A percentile compares a stretch with the other conserved stretches of the same genome.
Evolutionary conservation across 2,797 vertebrate species (phyloP).

Genomic region (Dermochelys coriacea): DNA sequence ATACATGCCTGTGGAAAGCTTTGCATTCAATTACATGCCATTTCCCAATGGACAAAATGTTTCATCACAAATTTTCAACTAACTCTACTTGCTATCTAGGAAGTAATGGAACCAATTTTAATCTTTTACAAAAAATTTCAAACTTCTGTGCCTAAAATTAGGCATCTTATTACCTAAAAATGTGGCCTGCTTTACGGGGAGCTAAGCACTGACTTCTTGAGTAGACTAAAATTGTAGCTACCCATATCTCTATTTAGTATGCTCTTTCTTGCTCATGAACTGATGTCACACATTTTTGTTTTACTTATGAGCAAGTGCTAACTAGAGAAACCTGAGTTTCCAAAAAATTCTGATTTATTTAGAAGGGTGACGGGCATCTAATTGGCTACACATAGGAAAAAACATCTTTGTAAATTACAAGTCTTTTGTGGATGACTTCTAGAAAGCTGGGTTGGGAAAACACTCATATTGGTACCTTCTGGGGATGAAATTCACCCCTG

Average conservation of each 20-base stretch:
- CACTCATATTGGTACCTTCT: background rate
- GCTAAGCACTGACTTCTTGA: background rate
- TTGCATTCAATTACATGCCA: no score
- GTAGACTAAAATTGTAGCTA: background rate
- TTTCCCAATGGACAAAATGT: background rate
- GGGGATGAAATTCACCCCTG: background rate
- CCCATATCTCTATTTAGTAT: background rate
- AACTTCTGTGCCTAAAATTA: background rate
- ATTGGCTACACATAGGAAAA: background rate
- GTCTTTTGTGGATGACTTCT: background rate
- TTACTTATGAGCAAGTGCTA: background rate
- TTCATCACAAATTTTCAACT: background rate
- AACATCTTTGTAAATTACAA: background rate
- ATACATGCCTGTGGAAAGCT: no score
- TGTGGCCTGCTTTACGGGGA: background rate
- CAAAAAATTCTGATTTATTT: conserved; percentile 21
- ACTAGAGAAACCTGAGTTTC: background rate
- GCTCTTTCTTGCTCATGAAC: background rate
- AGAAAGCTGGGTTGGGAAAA: conserved; percentile 28
- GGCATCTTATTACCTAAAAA: background rate
- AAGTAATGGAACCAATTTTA: background rate
- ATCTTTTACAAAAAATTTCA: background rate
- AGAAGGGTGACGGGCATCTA: background rate
- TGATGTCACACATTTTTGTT: background rate
- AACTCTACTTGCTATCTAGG: background rate